Conservation (phyloP, 2,888 invertebrate genomes). For the Blastobasis lacticolella region DNA sequence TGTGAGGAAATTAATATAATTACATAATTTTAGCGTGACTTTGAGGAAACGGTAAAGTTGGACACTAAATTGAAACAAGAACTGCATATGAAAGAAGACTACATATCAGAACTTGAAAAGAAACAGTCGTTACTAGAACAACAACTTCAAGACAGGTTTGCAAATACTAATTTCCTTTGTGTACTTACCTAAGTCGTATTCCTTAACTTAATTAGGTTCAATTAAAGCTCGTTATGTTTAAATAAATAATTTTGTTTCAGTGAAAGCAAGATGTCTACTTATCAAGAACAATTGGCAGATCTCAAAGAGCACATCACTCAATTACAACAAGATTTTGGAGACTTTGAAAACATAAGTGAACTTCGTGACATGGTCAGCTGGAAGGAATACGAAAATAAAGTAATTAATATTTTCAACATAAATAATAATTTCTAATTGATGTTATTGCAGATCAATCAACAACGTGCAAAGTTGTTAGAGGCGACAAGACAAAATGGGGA, state of each 20-base stretch:
- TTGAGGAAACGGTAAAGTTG: slow-evolving; percentile 27
- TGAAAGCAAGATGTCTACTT: slow-evolving; percentile 44
- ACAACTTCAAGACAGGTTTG: slow-evolving; percentile 41
- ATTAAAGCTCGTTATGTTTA: background rate
- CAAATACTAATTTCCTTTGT: too few relatives aligned
- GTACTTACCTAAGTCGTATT: too few relatives aligned
- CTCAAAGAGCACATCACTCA: slow-evolving; percentile 43
- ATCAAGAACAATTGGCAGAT: slow-evolving; percentile 42
- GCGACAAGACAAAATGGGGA: slow-evolving; percentile 36
- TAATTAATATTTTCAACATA: background rate
- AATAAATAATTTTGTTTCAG: slow-evolving; percentile 21
- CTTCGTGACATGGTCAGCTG: slow-evolving; percentile 42
- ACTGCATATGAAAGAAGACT: slow-evolving; percentile 36
- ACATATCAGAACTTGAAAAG: slow-evolving; percentile 39
- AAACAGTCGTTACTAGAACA: slow-evolving; percentile 34
- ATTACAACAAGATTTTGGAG: slow-evolving; percentile 47
- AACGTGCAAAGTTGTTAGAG: slow-evolving; percentile 40
- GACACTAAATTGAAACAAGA: slow-evolving; percentile 32
- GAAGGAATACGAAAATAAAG: background rate
- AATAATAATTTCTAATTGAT: background rate
- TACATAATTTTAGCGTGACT: slow-evolving; percentile 29
- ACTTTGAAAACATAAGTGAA: slow-evolving; percentile 43
- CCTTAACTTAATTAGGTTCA: background rate
- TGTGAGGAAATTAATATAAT: background rate
- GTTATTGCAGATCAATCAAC: slow-evolving; percentile 34